Evolutionary conservation across 2,113 vertebrate species (phyloP).

Genomic region (Nycticryphes semicollaris): DNA sequence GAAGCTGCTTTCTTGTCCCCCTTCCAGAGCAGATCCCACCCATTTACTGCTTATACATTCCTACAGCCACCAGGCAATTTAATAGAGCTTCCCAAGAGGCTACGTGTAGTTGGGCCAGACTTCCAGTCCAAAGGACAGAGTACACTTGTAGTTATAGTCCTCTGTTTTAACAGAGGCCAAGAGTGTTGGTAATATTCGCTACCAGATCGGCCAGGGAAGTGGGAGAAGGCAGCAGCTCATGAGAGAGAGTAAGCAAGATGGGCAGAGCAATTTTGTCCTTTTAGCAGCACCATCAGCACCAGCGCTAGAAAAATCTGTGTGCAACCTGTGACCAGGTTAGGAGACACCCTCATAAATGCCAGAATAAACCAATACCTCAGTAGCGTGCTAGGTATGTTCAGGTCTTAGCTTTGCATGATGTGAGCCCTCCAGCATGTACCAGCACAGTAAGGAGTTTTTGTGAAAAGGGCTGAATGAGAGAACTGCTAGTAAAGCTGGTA

Average conservation of each 20-base stretch:
- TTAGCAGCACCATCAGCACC: not conserved
- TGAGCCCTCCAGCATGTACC: not conserved
- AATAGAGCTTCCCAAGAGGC: not conserved
- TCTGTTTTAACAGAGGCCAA: not conserved
- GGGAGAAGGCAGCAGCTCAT: not conserved
- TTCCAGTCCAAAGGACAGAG: not conserved
- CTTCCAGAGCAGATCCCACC: not conserved
- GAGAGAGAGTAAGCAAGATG: not conserved
- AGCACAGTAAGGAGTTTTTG: not conserved
- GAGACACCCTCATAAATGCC: not conserved
- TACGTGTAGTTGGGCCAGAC: not conserved
- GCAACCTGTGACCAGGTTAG: not conserved
- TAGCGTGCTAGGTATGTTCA: not conserved
- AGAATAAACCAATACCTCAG: not conserved
- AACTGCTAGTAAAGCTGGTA: not conserved
- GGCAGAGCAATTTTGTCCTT: not conserved
- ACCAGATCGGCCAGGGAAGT: not conserved
- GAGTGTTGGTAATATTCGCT: not conserved
- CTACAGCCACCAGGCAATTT: not conserved
- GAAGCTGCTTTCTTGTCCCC: not conserved
- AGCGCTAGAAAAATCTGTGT: not conserved
- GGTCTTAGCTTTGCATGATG: not conserved
- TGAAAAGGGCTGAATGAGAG: not conserved
- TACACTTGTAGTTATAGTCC: not conserved
- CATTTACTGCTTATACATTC: not conserved